A percentile compares a stretch with the other conserved stretches of the same genome.
Conservation (phyloP, 1,140 invertebrate species). For the Nebria ingens region DNA sequence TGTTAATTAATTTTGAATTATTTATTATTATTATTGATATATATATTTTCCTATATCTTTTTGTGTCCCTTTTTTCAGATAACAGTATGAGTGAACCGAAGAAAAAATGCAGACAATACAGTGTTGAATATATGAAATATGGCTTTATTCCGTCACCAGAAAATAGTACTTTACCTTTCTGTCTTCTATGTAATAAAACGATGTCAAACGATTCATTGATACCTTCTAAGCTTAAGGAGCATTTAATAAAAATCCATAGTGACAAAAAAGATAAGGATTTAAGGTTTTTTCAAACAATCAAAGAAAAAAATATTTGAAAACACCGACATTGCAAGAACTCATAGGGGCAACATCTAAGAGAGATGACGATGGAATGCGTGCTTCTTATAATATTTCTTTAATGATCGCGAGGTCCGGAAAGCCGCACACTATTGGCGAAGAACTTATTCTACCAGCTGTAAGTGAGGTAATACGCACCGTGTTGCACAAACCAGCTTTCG, state of each 20-base stretch:
- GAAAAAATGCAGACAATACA: background rate
- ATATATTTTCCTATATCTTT: no score
- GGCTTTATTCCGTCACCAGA: no score
- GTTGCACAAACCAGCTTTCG: slow-evolving; percentile 13
- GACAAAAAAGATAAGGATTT: slow-evolving; percentile 31
- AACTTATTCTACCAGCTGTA: slow-evolving; percentile 18
- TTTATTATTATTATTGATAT: no score
- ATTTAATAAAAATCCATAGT: slow-evolving; percentile 29
- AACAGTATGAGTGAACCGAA: no score
- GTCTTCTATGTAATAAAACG: no score
- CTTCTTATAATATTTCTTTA: slow-evolving; percentile 11
- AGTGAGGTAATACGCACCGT: slow-evolving; percentile 18
- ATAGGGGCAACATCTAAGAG: no score
- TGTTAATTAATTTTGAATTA: no score
- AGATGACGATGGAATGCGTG: slow-evolving; percentile 30
- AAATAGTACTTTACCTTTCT: no score
- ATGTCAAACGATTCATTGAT: no score
- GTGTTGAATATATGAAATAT: background rate
- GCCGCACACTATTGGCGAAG: slow-evolving; percentile 19
- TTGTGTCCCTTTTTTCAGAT: no score
- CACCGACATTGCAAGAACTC: slow-evolving; percentile 15
- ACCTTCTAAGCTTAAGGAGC: slow-evolving; percentile 18
- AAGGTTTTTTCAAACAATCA: slow-evolving; percentile 26
- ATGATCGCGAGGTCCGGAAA: slow-evolving; percentile 17
- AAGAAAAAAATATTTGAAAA: slow-evolving; percentile 21